phyloP scores from a whole-genome alignment of 2,113 vertebrate species.

The Nesogale talazaci region DNA sequence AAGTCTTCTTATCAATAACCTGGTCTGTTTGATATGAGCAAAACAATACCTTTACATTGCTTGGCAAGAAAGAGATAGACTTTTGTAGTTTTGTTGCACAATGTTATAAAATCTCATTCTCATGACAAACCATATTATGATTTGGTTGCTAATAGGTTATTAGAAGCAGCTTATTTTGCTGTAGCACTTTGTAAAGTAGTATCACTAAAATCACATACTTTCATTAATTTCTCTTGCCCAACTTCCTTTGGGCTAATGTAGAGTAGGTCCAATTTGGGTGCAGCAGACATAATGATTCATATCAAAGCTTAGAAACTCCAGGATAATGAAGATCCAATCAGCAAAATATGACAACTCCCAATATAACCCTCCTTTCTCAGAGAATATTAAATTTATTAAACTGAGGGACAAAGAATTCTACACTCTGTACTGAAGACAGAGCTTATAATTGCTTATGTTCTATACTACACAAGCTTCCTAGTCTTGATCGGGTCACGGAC shows the following conservation, averaged over 20 bases:
- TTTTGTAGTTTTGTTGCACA: background rate
- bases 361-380: background rate
- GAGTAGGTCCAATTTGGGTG: background rate
- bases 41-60: background rate
- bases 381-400: background rate
- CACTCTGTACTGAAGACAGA: background rate
- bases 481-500: background rate
- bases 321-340: background rate
- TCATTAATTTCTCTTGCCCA: no score
- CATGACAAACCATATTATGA: background rate
- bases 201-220: background rate
- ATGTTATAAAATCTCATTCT: background rate
- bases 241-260: no score
- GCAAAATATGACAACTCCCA: background rate
- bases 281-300: background rate
- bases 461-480: background rate
- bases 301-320: background rate
- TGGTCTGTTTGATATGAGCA: background rate
- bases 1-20: background rate
- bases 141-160: background rate
- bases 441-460: background rate
- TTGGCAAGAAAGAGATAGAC: background rate
- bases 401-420: background rate
- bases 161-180: conserved; percentile 1
- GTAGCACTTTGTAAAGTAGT: background rate